Base-by-base conservation (phyloP, 2,888 invertebrate genomes). In the Epinotia nisella region DNA sequence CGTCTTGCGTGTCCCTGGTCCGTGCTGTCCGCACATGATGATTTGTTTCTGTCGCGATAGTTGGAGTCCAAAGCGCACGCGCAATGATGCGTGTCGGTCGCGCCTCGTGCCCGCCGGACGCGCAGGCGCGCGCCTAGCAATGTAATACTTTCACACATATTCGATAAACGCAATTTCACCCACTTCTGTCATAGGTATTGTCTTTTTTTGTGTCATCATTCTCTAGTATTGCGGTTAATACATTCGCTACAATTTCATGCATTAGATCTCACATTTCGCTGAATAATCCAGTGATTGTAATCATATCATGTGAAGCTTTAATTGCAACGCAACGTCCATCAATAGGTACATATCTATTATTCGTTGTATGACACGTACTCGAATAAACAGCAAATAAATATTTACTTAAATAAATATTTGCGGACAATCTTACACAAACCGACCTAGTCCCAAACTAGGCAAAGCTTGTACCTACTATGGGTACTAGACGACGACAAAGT, bases 111-210 rank as follows among this genome's bases (percentile, higher is more conserved):
- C 80, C 82, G 77, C 78, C 82, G 83, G 82, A 82, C 83, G 80
- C 79, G 75, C 80, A 75, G 75, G 79, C 82, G 81, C 82, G 82
- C 83, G 80, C 85, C 80, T 81, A 76, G 79, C 76, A 76, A 79
- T 80, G 72, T 77, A 83, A 80, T 87, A 89, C 90, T 91, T 91
- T 92, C 91, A 89, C 90, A 87, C 90, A 85, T 84, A 83, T 82
- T 81, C 85, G 79, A 80, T 81, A 78, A 76, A 81, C 77, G 80
- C 81, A 87, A 83, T 90, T 89, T 89, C 86, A 88, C 88, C 89
- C 82, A 88, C 84, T 85, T 89, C 81, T 81, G 74, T 76, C 80
- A 80, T 78, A 45, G 24, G 62, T 62, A 77, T 80, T 82, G 81
- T 78, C 79, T 79, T 71, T 71, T 59, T 72, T 72, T 60, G 39